Conservation (phyloP, 2,888 invertebrate genomes). For the Parasteatoda lunata region DNA sequence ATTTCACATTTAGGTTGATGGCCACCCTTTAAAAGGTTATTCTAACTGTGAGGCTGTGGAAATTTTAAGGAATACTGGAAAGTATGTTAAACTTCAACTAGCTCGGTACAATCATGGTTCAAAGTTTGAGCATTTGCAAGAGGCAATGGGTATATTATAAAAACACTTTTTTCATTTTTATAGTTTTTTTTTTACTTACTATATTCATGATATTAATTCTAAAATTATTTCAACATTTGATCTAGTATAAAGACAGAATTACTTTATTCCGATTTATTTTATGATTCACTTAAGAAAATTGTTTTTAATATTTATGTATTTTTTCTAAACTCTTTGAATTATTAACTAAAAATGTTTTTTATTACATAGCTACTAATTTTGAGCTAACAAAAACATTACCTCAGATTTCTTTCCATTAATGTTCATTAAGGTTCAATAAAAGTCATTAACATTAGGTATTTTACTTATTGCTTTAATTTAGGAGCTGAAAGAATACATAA, state of each 20-base stretch:
- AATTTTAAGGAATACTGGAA: conserved; percentile 93
- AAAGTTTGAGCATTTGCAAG: conserved; percentile 83
- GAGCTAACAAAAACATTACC: too few species aligned
- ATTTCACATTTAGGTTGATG: conserved; percentile 81
- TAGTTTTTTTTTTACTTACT: too few species aligned
- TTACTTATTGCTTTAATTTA: neutral
- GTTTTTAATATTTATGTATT: neutral
- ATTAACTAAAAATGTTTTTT: too few species aligned
- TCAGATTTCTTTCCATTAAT: too few species aligned
- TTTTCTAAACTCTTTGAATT: neutral
- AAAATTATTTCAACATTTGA: too few species aligned
- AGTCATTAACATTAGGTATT: too few species aligned
- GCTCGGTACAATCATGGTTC: conserved; percentile 93
- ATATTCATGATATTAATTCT: neutral
- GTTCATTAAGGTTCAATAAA: too few species aligned
- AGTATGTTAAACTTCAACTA: conserved; percentile 88
- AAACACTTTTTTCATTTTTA: neutral
- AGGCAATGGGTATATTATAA: conserved; percentile 11
- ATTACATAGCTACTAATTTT: too few species aligned
- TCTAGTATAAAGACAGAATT: too few species aligned
- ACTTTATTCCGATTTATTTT: neutral
- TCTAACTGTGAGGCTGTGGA: conserved; percentile 98
- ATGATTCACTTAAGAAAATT: neutral
- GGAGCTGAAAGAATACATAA: conserved; percentile 58
- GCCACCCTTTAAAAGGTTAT: conserved; percentile 92